Conservation (phyloP, 37 sponge, comb jelly and placozoan genomes). For the Chondrilla cf. caribensis region DNA sequence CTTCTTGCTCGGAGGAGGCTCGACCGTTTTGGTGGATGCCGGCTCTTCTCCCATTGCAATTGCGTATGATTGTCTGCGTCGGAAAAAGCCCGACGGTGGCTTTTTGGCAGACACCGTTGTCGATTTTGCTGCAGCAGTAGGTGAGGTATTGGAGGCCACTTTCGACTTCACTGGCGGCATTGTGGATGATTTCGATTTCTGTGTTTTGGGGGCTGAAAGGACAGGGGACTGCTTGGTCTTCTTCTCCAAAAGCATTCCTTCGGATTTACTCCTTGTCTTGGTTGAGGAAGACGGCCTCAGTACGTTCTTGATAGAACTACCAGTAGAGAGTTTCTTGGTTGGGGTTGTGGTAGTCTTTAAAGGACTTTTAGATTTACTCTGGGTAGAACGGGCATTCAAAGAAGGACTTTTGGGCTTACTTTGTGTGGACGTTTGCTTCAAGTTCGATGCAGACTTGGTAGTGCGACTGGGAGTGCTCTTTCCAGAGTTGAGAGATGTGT, state of each 20-base stretch:
- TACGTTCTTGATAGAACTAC: neutral
- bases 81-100: neutral
- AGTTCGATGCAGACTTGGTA: neutral
- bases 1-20: neutral
- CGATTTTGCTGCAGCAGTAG: neutral
- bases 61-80: neutral
- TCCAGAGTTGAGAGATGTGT: neutral
- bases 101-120: neutral
- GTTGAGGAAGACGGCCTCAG: neutral
- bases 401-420: no score
- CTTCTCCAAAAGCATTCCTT: no score
- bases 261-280: neutral
- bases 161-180: neutral
- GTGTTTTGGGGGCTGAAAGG: no score
- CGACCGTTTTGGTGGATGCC: neutral
- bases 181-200: conserved; percentile 4
- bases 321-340: neutral
- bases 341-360: neutral
- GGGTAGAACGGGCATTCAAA: no score
- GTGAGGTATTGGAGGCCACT: neutral
- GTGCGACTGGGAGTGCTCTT: neutral
- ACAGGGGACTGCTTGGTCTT: no score
- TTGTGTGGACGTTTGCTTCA: neutral
- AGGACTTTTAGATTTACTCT: no score
- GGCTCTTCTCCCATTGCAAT: neutral